Evolutionary conservation across 2,797 vertebrate genomes (phyloP).

Genomic region (Alosa sapidissima): DNA sequence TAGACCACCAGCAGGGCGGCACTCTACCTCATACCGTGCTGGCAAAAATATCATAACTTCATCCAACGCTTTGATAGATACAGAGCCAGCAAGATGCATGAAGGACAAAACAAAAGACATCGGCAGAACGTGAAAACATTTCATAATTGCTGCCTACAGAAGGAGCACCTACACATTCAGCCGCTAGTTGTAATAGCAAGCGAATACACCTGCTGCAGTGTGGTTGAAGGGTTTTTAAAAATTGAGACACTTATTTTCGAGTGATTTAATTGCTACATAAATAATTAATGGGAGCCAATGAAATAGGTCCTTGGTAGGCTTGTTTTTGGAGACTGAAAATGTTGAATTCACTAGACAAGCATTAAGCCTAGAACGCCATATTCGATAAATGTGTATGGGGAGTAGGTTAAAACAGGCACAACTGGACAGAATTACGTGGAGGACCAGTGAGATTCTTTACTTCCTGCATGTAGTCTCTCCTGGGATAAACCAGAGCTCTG

Average conservation of each 20-base stretch:
- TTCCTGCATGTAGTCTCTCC: neutral
- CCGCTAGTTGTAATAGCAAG: neutral
- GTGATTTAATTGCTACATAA: neutral
- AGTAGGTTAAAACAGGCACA: neutral
- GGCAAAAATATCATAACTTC: constrained; percentile 63
- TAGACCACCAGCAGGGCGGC: constrained; percentile 60
- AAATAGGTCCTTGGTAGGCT: neutral
- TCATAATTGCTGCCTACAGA: neutral
- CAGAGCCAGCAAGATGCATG: constrained; percentile 42
- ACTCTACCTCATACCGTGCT: constrained; percentile 62
- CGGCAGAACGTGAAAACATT: neutral
- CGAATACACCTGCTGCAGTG: neutral
- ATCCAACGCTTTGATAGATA: constrained; percentile 52
- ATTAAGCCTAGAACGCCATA: neutral
- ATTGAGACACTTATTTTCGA: neutral
- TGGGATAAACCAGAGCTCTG: neutral
- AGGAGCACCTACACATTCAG: neutral
- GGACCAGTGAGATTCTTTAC: neutral
- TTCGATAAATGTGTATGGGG: neutral
- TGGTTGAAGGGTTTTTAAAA: neutral
- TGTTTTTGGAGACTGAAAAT: constrained; percentile 6
- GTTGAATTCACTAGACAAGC: neutral
- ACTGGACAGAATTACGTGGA: neutral
- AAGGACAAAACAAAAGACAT: constrained; percentile 53
- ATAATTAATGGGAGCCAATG: neutral